Conservation (phyloP, 2,888 invertebrate species). For the Lepidochrysops patricia region DNA sequence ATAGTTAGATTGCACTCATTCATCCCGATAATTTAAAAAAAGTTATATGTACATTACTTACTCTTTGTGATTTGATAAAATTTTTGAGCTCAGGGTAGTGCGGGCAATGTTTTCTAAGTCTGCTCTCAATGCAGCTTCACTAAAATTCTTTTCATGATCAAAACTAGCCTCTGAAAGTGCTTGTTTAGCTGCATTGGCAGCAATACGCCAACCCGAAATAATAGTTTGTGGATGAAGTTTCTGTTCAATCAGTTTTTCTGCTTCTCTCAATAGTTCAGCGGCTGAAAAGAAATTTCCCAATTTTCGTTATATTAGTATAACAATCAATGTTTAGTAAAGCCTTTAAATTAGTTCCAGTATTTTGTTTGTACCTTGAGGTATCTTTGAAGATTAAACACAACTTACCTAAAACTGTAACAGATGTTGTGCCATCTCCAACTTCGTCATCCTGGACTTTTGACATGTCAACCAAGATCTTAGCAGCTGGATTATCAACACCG, state of each 20-base stretch:
- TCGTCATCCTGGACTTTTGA: conserved; percentile 99
- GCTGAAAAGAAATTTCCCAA: conserved; percentile 72
- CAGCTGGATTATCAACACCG: conserved; percentile 98
- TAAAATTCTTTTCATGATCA: conserved; percentile 83
- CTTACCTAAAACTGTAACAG: conserved; percentile 91
- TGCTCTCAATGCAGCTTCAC: conserved; percentile 84
- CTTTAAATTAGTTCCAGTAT: no score
- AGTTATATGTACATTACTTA: conserved; percentile 40
- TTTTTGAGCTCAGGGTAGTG: conserved; percentile 98
- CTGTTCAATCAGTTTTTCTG: conserved; percentile 93
- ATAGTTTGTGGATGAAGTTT: conserved; percentile 99
- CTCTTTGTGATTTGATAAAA: conserved; percentile 97
- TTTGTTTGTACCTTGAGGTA: no score
- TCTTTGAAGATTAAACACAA: neutral
- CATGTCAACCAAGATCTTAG: conserved; percentile 99
- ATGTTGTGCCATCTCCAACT: conserved; percentile 99
- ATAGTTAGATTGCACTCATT: neutral
- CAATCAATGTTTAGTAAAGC: no score
- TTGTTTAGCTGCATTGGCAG: conserved; percentile 86
- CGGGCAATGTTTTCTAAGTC: conserved; percentile 97
- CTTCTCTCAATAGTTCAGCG: conserved; percentile 94
- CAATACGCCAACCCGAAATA: conserved; percentile 94
- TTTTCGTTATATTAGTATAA: no score
- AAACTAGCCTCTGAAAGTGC: conserved; percentile 86
- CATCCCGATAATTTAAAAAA: neutral